A percentile compares a stretch with the other conserved stretches of the same genome.
phyloP scores from a whole-genome alignment of 2,797 vertebrate genomes.

The Pygocentrus nattereri region DNA sequence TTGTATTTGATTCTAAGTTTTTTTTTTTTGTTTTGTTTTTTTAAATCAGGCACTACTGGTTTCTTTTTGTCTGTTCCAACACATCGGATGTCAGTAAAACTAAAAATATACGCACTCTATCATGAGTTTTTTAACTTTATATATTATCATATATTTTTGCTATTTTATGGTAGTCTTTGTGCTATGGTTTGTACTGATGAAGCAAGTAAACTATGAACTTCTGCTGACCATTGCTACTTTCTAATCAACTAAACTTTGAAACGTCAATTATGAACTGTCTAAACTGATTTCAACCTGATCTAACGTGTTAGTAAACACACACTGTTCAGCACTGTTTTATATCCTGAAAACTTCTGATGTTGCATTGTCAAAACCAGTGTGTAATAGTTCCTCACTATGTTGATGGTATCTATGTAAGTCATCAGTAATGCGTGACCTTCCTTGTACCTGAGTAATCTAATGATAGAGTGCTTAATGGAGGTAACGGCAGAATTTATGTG shows the following conservation, averaged over 20 bases:
- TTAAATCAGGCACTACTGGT: too few relatives aligned
- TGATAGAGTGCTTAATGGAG: slow-evolving; percentile 37
- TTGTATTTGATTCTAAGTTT: too few relatives aligned
- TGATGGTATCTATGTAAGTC: neutral
- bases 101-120: too few relatives aligned
- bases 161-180: neutral
- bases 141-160: too few relatives aligned
- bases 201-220: neutral
- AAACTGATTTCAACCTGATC: neutral
- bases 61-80: too few relatives aligned
- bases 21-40: too few relatives aligned
- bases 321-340: neutral
- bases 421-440: slow-evolving; percentile 9
- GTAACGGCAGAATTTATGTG: slow-evolving; percentile 19
- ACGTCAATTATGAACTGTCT: too few relatives aligned
- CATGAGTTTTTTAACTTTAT: too few relatives aligned
- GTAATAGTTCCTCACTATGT: neutral
- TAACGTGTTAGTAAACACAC: neutral
- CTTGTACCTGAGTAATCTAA: slow-evolving; percentile 40
- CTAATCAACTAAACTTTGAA: neutral
- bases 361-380: neutral
- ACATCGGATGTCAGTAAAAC: too few relatives aligned
- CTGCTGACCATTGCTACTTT: neutral
- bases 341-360: neutral
- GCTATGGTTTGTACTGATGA: neutral